Conservation (phyloP, 1,140 invertebrate genomes). For the Agrilus planipennis region DNA sequence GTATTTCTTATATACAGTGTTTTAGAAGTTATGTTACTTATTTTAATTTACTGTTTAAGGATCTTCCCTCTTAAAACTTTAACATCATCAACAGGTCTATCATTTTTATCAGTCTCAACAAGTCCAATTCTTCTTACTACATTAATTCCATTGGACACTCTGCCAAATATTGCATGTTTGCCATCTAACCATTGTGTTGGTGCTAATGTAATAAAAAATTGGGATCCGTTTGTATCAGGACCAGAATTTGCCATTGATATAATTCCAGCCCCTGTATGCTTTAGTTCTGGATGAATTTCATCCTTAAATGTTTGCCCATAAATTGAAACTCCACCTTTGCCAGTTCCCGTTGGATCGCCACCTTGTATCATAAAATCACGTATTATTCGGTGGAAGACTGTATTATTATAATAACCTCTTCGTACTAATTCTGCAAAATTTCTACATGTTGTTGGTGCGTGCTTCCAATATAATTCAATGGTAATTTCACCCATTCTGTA, state of each 20-base stretch:
- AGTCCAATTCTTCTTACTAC: slow-evolving; percentile 85
- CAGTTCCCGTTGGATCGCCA: slow-evolving; percentile 88
- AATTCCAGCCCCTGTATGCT: slow-evolving; percentile 76
- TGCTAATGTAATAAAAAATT: slow-evolving; percentile 95
- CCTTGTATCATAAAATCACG: slow-evolving; percentile 97
- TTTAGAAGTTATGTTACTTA: too few species aligned
- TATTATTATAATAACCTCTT: slow-evolving; percentile 91
- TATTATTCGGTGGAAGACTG: slow-evolving; percentile 94
- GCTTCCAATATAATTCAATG: slow-evolving; percentile 95
- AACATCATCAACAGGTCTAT: slow-evolving; percentile 81
- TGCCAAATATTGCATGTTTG: slow-evolving; percentile 94
- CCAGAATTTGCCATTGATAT: slow-evolving; percentile 78
- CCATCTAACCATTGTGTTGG: slow-evolving; percentile 97
- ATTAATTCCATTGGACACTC: slow-evolving; percentile 76
- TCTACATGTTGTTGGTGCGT: slow-evolving; percentile 86
- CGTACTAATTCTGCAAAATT: slow-evolving; percentile 92
- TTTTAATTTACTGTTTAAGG: slow-evolving; percentile 38
- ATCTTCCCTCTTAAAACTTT: slow-evolving; percentile 67
- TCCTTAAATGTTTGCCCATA: slow-evolving; percentile 93
- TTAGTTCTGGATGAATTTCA: slow-evolving; percentile 89
- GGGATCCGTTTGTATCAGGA: slow-evolving; percentile 92
- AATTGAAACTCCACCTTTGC: slow-evolving; percentile 90
- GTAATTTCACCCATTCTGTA: slow-evolving; percentile 86
- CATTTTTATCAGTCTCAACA: slow-evolving; percentile 85
- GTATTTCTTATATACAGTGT: too few species aligned